Base-by-base conservation (phyloP, 30 jellyfish, hydroid and myxozoan genomes). In the Catostylus mosaicus region DNA sequence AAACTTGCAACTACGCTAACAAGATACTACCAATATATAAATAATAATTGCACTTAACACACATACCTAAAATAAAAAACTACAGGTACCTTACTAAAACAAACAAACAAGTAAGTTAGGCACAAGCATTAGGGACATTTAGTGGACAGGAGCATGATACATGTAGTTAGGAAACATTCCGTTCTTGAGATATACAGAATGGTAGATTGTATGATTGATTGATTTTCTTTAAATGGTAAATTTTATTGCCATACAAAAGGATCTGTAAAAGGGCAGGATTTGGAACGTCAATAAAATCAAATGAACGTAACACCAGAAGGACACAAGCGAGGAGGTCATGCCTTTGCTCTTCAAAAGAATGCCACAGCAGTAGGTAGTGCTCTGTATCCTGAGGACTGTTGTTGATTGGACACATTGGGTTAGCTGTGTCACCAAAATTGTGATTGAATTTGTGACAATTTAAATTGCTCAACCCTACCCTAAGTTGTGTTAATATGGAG, bases 401-500 rank as follows among this genome's bases (percentile, higher is more conserved):
- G 16, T 43, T 43, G 8, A 43, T 43, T 43, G 56, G 56, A 43
- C 56, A 43, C 8, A 43, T 43, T 8, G 16, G 56, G 16, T 43
- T 43, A 6, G 16, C 16, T 43, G 56, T 43, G 8, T 43, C 56
- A 16, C 56, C 16, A 43, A 43, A 43, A 43, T 43, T 16, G 56
- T 43, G 56, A 8, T 43, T 43, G 56, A 43, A 43, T 43, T 43
- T 43, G 56, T 43, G 56, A 43, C 16, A 16, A 43, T 43, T 43
- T 43, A 43, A 24, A 10, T 19, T 57, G 71, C 71, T 57, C 34
- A 57, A n/a, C 10, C 34, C 30, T 57, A 57, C 34, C 30, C 71
- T 65, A 65, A 65, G 78, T 65, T 33, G 56, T 27, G 34, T 33
- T 65, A 32, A 65, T 65, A 65, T 27, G 1, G 56, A 4, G 32